phyloP scores from a whole-genome alignment of 2,113 vertebrate genomes.

The Solenodon paradoxus region DNA sequence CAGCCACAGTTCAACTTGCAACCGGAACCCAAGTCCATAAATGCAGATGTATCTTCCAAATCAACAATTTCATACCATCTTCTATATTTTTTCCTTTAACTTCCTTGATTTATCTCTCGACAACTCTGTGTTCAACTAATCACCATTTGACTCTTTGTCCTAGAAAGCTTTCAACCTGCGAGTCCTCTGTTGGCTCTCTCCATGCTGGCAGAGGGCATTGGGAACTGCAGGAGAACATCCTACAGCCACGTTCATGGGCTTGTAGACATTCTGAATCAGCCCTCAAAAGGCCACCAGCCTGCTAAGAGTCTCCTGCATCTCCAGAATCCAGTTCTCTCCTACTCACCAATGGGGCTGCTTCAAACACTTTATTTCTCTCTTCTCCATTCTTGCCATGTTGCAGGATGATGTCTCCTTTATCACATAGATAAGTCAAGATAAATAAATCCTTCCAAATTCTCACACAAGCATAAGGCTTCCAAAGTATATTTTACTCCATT shows the following conservation, averaged over 20 bases:
- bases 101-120: background rate
- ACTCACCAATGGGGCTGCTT: fast-evolving
- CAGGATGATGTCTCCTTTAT: background rate
- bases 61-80: background rate
- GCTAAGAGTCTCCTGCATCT: too few species aligned
- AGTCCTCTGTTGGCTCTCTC: background rate
- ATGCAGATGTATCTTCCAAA: background rate
- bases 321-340: background rate
- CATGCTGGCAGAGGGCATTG: fast-evolving
- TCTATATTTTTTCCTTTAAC: background rate
- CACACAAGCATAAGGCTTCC: too few species aligned
- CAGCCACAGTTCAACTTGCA: background rate
- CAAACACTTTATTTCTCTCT: background rate
- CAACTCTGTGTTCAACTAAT: background rate
- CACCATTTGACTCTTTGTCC: too few species aligned
- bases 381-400: background rate
- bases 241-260: too few species aligned
- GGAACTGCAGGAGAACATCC: background rate
- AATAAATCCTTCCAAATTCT: background rate
- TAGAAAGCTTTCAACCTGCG: background rate
- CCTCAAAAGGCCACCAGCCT: too few species aligned
- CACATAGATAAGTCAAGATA: background rate
- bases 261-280: too few species aligned
- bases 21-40: background rate
- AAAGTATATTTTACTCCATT: background rate